Evolutionary conservation across 2,888 invertebrate genomes (phyloP).

Genomic region (Aricia artaxerxes): DNA sequence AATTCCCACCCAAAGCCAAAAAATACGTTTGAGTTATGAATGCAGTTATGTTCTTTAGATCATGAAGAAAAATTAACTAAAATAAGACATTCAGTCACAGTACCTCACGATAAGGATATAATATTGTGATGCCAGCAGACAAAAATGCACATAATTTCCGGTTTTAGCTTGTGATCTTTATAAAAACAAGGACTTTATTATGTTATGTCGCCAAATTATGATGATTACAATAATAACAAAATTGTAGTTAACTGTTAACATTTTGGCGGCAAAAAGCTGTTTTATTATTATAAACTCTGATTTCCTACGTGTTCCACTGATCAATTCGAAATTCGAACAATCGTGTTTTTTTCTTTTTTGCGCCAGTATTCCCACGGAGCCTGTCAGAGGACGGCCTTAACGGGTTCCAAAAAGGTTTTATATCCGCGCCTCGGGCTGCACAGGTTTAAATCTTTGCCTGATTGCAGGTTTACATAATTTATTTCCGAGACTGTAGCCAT

Average conservation of each 20-base stretch:
- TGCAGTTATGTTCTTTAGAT: no score
- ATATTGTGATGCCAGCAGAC: not conserved
- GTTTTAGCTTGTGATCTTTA: not conserved
- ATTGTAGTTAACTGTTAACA: not conserved
- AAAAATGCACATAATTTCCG: not conserved
- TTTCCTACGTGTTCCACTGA: conserved; percentile 54
- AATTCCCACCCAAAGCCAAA: no score
- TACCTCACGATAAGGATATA: not conserved
- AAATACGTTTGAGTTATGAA: no score
- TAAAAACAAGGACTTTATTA: not conserved
- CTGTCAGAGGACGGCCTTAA: conserved; percentile 64
- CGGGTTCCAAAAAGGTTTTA: conserved; percentile 40
- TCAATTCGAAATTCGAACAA: conserved; percentile 61
- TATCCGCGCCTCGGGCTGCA: conserved; percentile 70
- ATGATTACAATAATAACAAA: not conserved
- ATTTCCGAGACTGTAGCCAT: conserved; percentile 49
- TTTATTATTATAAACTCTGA: conserved; percentile 54
- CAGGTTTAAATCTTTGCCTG: conserved; percentile 64
- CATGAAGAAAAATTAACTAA: no score
- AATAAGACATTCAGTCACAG: no score
- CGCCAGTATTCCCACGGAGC: conserved; percentile 68
- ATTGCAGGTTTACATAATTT: conserved; percentile 61
- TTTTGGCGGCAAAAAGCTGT: conserved; percentile 46
- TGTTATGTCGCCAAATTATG: not conserved
- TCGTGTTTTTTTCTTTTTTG: conserved; percentile 54